Percentiles rank a stretch among this genome's conserved stretches.
These are phyloP conservation scores for Pogona vitticeps DNA, from an alignment of 2,113 vertebrate species.

Conservation along the genomic window DNA sequence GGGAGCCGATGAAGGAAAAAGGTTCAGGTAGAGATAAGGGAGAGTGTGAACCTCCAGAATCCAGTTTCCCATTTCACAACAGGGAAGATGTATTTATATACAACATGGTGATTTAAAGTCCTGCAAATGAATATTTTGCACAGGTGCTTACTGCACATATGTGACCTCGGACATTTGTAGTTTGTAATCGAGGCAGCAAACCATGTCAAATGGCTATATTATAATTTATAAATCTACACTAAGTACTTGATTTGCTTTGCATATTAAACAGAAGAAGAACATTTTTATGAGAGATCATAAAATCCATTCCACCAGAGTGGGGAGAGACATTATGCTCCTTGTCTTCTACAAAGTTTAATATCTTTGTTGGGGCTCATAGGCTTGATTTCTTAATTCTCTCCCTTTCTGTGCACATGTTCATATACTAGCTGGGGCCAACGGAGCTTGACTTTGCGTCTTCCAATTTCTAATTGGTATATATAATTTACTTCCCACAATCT, in stretches of 20 bases:
- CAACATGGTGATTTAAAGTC: not conserved
- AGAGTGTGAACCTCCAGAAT: not conserved
- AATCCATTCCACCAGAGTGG: conserved; percentile 46
- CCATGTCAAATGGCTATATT: conserved; percentile 26
- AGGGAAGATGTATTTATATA: not conserved
- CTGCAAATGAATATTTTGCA: not conserved
- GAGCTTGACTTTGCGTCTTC: conserved; percentile 68
- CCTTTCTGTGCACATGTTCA: not conserved
- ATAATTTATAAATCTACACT: conserved; percentile 30
- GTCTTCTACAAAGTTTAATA: conserved; percentile 47
- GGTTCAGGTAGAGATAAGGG: not conserved
- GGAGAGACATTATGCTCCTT: conserved; percentile 37
- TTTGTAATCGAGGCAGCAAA: conserved; percentile 46
- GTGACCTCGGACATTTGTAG: not conserved
- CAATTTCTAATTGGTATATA: conserved; percentile 80
- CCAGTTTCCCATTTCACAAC: not conserved
- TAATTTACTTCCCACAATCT: conserved; percentile 83
- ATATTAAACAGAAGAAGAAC: conserved; percentile 53
- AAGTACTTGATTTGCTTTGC: conserved; percentile 49
- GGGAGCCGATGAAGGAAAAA: not conserved
- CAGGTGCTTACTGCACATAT: not conserved
- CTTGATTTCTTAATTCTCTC: conserved; percentile 63
- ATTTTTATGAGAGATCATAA: conserved; percentile 52
- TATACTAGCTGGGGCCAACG: conserved; percentile 60
- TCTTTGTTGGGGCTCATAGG: conserved; percentile 55